Evolutionary conservation across 2,888 invertebrate species (phyloP), one percentile per base, ranked within the genome.

Genomic region (Brenthis daphne): DNA sequence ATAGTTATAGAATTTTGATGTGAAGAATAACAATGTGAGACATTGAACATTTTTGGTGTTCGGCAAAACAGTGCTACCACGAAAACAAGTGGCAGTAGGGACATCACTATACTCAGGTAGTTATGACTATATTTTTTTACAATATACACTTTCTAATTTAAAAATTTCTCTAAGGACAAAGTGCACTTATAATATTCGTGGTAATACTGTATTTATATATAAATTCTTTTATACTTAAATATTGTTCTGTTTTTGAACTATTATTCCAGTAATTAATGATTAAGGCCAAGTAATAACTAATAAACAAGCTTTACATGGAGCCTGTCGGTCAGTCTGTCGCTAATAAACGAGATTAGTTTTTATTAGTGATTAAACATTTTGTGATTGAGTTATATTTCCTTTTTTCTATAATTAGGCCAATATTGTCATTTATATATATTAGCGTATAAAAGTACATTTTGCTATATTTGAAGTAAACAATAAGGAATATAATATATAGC

Each of bases 201-300:
- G 79, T 79, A 79, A 79, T 79, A 78, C 77, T 79, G 76, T 64
- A 71, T 70, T 65, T 68, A 71, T 73, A 71, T 73, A 70, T 69
- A 73, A 57, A 51, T 65, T 69, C 71, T 43, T 68, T 68, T 66
- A 71, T 64, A 60, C 48, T 67, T 61, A 73, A 56, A 74, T 78
- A 78, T 77, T 76, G 75, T 77, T 79, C 76, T 75, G 75, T 68
- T 70, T 77, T 79, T 78, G 78, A 79, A 78, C 76, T 78, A 74
- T 77, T 64, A 65, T 65, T 70, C 65, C 66, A 67, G 48, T 51
- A 70, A 73, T 73, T 73, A 66, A 71, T 73, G 64, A 71, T 70
- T 74, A 74, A 70, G 73, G 73, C 72, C 70, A 72, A 73, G 68
- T 74, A 76, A 74, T 73, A 76, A 74, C 74, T 63, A 67, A 77